These are phyloP conservation scores for Tribolium freemani DNA, from an alignment of 2,888 invertebrate species.

Conservation along the genomic window DNA sequence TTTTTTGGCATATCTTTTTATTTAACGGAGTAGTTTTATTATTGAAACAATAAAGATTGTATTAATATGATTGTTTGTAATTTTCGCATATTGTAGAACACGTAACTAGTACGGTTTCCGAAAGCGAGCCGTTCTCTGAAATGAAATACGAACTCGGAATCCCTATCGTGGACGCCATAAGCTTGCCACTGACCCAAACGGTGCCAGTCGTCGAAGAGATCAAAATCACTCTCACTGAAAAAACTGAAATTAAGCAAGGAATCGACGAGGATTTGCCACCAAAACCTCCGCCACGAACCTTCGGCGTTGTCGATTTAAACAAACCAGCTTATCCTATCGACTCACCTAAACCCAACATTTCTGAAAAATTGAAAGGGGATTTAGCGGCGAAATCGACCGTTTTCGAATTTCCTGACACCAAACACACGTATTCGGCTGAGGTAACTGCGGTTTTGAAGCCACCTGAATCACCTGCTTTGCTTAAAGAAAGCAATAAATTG, in stretches of 20 bases:
- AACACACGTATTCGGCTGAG: slow-evolving; percentile 25
- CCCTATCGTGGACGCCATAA: slow-evolving; percentile 53
- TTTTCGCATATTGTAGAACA: background rate
- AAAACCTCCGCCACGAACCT: slow-evolving; percentile 64
- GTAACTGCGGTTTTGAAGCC: slow-evolving; percentile 27
- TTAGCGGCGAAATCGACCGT: slow-evolving; percentile 41
- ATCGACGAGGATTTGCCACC: slow-evolving; percentile 60
- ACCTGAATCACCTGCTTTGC: slow-evolving; percentile 20
- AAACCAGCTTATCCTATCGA: slow-evolving; percentile 62
- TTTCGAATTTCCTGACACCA: slow-evolving; percentile 55
- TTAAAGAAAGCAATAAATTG: slow-evolving; percentile 2
- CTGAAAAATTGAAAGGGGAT: slow-evolving; percentile 44
- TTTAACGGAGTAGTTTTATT: too few relatives aligned
- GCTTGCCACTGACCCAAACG: slow-evolving; percentile 15
- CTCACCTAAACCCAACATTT: slow-evolving; percentile 60
- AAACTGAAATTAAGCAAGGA: slow-evolving; percentile 39
- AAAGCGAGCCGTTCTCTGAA: slow-evolving; percentile 47
- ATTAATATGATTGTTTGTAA: too few relatives aligned
- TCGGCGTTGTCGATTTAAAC: slow-evolving; percentile 50
- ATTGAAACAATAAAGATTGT: too few relatives aligned
- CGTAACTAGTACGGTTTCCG: slow-evolving; percentile 12
- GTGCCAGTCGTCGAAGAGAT: slow-evolving; percentile 14
- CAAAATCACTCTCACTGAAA: slow-evolving; percentile 23
- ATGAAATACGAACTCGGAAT: slow-evolving; percentile 59
- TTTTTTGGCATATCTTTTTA: too few relatives aligned